Base-by-base conservation (phyloP, 2,888 invertebrate species). In the Caenorhabditis sinica region DNA sequence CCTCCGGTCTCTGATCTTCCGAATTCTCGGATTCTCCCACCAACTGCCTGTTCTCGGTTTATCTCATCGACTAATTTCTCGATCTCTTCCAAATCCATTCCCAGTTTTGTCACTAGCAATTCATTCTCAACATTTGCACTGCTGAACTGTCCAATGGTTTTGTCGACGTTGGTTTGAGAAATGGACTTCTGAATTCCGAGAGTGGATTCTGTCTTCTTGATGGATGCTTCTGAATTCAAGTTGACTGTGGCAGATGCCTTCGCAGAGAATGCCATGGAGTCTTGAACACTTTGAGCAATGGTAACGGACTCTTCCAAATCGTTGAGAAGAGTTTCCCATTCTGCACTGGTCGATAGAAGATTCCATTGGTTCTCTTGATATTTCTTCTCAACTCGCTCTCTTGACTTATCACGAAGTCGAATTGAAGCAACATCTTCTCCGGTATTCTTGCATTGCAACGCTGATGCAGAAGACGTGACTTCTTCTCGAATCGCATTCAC, bases 231-330 rank as follows among this genome's bases (percentile, higher is more conserved):
- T 11, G 51, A 76, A 20, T 66, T 58, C 13, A 71, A n/a, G 40
- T 69, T 74, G 25, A 71, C 58, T 20, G 74, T 79, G 1, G 79
- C 60, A 1, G 86, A 13, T 15, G 89, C 89, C 60, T 82, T 81
- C 0, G 87, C 82, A 0, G 72, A 82, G 51, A 88, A 82, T 2
- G 73, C 74, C 81, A 87, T 85, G 15, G 77, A 72, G 68, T 89
- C 90, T 58, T 86, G 85, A 15, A 85, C 69, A 30, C 80, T 79
- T 75, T 89, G 88, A 45, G 85, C 82, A 43, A 86, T 85, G 0
- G 84, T 88, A 0, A 90, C 74, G 20, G 89, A 87, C 11, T 89
- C 86, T 56, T 90, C 90, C 61, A 90, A 65, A 58, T 90, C 90
- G 51, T 85, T 87, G 20, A 90, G 75, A 30, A 90, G 81, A 1